These are phyloP conservation scores for Alauda arvensis DNA, from an alignment of 2,797 vertebrate genomes.

Conservation along the genomic window DNA sequence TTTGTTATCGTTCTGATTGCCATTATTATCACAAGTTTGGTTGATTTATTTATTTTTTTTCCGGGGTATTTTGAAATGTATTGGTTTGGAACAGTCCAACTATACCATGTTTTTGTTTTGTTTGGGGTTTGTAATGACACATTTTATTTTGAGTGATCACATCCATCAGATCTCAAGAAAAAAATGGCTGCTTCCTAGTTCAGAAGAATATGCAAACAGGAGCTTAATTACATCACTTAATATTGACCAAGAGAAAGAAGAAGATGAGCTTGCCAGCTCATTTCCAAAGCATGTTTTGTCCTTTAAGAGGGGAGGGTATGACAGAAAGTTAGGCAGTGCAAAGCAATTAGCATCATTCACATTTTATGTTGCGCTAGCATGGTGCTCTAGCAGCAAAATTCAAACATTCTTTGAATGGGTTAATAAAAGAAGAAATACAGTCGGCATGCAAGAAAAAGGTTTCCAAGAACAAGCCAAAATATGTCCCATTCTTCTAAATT, in stretches of 20 bases:
- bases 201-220: slow-evolving; percentile 61
- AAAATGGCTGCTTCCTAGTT: slow-evolving; percentile 62
- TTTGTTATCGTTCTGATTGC: not conserved
- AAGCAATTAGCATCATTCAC: slow-evolving; percentile 75
- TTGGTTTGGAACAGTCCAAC: slow-evolving; percentile 46
- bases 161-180: slow-evolving; percentile 55
- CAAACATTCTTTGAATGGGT: slow-evolving; percentile 73
- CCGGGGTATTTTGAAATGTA: slow-evolving; percentile 12
- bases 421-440: slow-evolving; percentile 70
- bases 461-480: slow-evolving; percentile 67
- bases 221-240: slow-evolving; percentile 62
- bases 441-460: slow-evolving; percentile 69
- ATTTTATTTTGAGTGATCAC: slow-evolving; percentile 52
- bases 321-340: slow-evolving; percentile 69
- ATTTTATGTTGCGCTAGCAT: slow-evolving; percentile 63
- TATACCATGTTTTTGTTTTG: slow-evolving; percentile 43
- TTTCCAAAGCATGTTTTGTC: slow-evolving; percentile 64
- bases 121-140: slow-evolving; percentile 54
- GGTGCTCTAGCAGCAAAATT: slow-evolving; percentile 67
- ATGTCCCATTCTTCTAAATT: slow-evolving; percentile 70
- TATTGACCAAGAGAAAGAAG: slow-evolving; percentile 60
- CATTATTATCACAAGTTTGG: not conserved
- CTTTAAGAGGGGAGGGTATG: slow-evolving; percentile 63
- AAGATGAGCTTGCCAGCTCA: slow-evolving; percentile 57
- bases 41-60: not conserved